These are phyloP conservation scores for Kryptolebias marmoratus DNA, from an alignment of 2,113 vertebrate genomes.

Conservation along the genomic window DNA sequence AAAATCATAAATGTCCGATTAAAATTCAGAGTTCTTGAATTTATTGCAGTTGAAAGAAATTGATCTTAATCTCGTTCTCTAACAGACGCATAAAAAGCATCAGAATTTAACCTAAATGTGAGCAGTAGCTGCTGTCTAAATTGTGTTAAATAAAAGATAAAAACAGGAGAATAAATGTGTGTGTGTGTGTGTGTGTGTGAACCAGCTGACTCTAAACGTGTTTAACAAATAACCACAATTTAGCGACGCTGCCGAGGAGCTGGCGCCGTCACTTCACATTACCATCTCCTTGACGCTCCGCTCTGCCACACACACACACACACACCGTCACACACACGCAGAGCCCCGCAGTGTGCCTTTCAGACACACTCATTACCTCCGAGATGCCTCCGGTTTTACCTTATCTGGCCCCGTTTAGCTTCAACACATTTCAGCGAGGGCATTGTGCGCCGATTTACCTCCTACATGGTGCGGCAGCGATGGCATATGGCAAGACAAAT, in stretches of 20 bases:
- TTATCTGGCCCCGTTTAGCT: constrained; percentile 72
- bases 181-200: constrained; percentile 42
- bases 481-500: constrained; percentile 60
- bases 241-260: constrained; percentile 90
- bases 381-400: constrained; percentile 70
- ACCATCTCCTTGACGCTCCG: constrained; percentile 85
- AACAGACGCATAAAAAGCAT: no score
- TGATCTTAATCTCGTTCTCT: no score
- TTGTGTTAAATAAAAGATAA: no score
- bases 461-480: constrained; percentile 54
- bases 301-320: constrained; percentile 74
- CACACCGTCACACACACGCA: constrained; percentile 10
- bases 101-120: no score
- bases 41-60: no score
- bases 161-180: background rate
- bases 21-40: no score
- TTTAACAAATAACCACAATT: constrained; percentile 98
- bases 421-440: constrained; percentile 62
- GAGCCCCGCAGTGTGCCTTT: constrained; percentile 57
- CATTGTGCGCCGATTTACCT: constrained; percentile 60
- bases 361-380: constrained; percentile 73
- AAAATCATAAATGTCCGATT: no score
- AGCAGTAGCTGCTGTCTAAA: no score
- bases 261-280: constrained; percentile 94
- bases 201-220: constrained; percentile 90